Evolutionary conservation across 2,888 invertebrate genomes (phyloP), one percentile per base, ranked within the genome.

Genomic region (Xanthia icteritia): DNA sequence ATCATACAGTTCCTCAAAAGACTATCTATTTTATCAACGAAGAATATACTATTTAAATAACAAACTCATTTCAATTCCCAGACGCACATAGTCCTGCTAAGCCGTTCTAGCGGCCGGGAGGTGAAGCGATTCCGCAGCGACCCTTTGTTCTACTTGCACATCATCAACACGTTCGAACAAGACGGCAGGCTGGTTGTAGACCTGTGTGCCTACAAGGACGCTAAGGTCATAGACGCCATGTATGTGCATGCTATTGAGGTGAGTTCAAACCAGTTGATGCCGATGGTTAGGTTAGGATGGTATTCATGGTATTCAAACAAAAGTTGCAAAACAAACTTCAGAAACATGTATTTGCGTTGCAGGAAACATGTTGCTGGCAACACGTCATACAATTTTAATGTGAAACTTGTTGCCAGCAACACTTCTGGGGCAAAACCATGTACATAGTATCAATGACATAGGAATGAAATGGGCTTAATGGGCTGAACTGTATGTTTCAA

Each of bases 151-250:
- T 99, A 97, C 90, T 95, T 99, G 2, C 99, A 99, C 92, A 98
- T 98, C 64, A 98, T 99, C 87, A 99, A 99, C 94, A 97, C 98
- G 78, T 99, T 97, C 91, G 99, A 99, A 90, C 96, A 97, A 83
- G 89, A 97, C 67, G 97, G 97, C 72, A 97, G 97, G 81, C 93
- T 99, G 20, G 96, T 99, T 0, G 94, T 99, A 1, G 99, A 99
- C 91, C 97, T 99, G 73, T 99, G 99, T 91, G 97, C 98, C 70
- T 99, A 99, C 90, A 97, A 97, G 87, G 98, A 99, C 93, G 97
- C 99, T 0, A 97, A 98, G 82, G 98, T 99, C 97, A 94, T 99
- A 51, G 98, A 99, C 89, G 98, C 98, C 87, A 98, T 99, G 98
- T 99, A 98, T 90, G 95, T 98, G 67, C 97, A 98, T 74, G 97